Base-by-base conservation (phyloP, 2,888 invertebrate genomes). In the Octonoba sinensis region DNA sequence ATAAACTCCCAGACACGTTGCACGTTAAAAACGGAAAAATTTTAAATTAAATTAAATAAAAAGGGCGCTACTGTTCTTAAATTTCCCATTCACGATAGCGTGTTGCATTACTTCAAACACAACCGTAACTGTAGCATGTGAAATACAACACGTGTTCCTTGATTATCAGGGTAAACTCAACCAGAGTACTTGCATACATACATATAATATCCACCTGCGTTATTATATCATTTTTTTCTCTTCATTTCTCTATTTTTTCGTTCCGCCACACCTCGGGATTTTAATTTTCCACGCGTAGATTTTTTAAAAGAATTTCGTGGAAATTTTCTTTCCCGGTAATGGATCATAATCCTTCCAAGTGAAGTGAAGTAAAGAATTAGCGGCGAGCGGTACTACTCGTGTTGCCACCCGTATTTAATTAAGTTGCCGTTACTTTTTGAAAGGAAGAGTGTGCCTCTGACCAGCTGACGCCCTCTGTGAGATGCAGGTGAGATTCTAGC, bases 321-420 rank as follows among this genome's bases (percentile, higher is more conserved):
- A 76, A 73, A 62, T 76, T 69, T 69, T 76, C 69, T 69, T 76
- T 76, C 76, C 67, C 67, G 66, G 79, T 79, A 79, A 79, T 79
- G 79, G 79, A 79, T 79, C 79, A 76, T 76, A 76, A 76, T 76
- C 76, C 76, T 75, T 57, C 75, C 49, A 59, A 71, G 78, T 56
- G 79, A 69, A 79, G 73, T 79, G 79, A 73, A 73, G 78, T 72
- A 73, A 60, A 67, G 79, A 79, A 79, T 79, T 73, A 79, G 79
- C 73, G 79, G 73, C 72, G 76, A 54, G 60, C 44, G 62, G 62
- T 54, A 24, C 69, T 66, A 76, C 79, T 73, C 67, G 72, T 79
- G 79, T 73, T 79, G 79, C 79, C 79, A 73, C 62, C 79, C 73
- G 79, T 79, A 73, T 79, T 79, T 79, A 79, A 79, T 79, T 73